Conservation (phyloP, 2,888 invertebrate genomes). For the Lomographa bimaculata region DNA sequence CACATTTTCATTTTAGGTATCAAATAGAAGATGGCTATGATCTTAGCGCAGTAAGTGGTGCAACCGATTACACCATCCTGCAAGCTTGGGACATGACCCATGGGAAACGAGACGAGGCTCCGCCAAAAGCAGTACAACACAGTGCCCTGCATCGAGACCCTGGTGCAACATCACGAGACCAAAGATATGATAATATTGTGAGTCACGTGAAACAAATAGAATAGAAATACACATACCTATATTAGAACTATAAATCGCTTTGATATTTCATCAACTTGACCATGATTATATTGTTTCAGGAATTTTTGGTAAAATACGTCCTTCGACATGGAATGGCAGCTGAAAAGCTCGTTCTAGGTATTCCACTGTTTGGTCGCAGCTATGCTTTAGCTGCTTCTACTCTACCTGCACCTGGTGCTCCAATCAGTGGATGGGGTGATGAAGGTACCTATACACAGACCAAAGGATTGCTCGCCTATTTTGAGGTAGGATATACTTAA, state of each 20-base stretch:
- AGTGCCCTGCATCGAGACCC: constrained; percentile 77
- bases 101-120: constrained; percentile 66
- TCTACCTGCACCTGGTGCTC: constrained; percentile 81
- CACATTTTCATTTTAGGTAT: constrained; percentile 57
- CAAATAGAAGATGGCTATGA: constrained; percentile 87
- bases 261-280: too few species aligned
- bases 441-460: constrained; percentile 87
- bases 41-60: constrained; percentile 82
- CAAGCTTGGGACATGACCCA: constrained; percentile 86
- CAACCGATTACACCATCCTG: constrained; percentile 87
- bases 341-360: constrained; percentile 87
- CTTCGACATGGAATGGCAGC: constrained; percentile 85
- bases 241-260: too few species aligned
- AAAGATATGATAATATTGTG: constrained; percentile 75
- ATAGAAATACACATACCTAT: too few species aligned
- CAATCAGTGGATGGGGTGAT: constrained; percentile 84
- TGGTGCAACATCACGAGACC: constrained; percentile 66
- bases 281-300: constrained; percentile 54
- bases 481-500: constrained; percentile 88
- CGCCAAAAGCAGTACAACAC: constrained; percentile 74
- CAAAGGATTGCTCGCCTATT: constrained; percentile 87
- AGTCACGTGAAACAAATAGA: constrained; percentile 25
- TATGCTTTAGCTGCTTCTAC: constrained; percentile 85
- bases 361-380: constrained; percentile 89
- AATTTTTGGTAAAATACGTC: constrained; percentile 88